Evolutionary conservation across 2,888 invertebrate species (phyloP), one percentile per base, ranked within the genome.

Genomic region (Oeneis ivallda): DNA sequence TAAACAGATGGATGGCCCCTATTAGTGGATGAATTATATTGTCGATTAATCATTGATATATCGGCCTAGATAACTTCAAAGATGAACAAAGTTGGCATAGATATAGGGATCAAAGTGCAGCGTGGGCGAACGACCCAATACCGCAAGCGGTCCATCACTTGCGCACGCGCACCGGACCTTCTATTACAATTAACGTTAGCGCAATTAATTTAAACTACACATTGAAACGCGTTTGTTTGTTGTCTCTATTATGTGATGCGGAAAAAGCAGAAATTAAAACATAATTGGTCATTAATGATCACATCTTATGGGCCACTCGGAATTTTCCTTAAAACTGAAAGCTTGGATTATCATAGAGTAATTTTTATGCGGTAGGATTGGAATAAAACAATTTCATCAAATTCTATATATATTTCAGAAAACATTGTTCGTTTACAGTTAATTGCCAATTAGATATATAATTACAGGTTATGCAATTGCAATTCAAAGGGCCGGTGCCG

Each of bases 91-190:
- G 86, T 90, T 92, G 91, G 91, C 91, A 90, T 92, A 87, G 88
- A 89, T 85, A 82, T 83, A 80, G 82, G 85, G 89, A 89, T 89
- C 90, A 90, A 90, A 89, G 90, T 89, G 88, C 89, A 80, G 84
- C 83, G 90, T 90, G 89, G 90, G 90, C 89, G 89, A 83, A 77
- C 85, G 90, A 85, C 89, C 89, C 83, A 89, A 91, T 90, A 90
- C 91, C 89, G 78, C 85, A 78, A 78, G 78, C 80, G 75, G 77
- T 77, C 76, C 78, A 77, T 77, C 80, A 79, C 73, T 79, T 79
- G 85, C 86, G 85, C 85, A 80, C 80, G 83, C 87, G 85, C 84
- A 81, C 75, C 81, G 81, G 81, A 83, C 85, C 89, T 86, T 85
- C 84, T 80, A 80, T 84, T 80, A 80, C 80, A 80, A 74, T 80